Conservation (phyloP, 1,140 invertebrate genomes). For the Solenopsis fugax region DNA sequence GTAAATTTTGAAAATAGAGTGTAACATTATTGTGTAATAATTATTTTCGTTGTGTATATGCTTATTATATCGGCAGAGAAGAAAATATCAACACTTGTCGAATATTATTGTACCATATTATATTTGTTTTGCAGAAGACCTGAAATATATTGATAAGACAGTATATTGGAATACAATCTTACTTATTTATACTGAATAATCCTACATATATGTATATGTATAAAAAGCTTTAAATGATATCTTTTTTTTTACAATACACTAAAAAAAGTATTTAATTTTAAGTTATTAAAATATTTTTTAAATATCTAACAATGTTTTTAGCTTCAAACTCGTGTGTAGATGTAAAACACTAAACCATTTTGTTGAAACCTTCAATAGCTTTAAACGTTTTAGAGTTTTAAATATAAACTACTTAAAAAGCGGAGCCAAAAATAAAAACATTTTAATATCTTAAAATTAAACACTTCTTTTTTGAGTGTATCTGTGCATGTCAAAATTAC, state of each 20-base stretch:
- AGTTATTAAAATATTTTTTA: too few relatives aligned
- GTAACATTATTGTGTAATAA: constrained; percentile 71
- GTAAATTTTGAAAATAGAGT: constrained; percentile 79
- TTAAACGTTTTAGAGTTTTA: too few relatives aligned
- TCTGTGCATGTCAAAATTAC: not conserved
- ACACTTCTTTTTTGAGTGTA: too few relatives aligned
- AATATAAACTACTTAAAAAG: too few relatives aligned
- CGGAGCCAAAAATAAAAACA: too few relatives aligned
- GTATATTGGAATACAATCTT: constrained; percentile 68
- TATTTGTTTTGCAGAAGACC: constrained; percentile 83
- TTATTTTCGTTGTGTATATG: constrained; percentile 82
- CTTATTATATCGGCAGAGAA: constrained; percentile 71
- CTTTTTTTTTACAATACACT: not conserved
- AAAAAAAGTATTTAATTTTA: too few relatives aligned
- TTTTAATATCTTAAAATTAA: too few relatives aligned
- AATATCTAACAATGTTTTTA: too few relatives aligned
- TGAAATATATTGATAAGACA: constrained; percentile 82
- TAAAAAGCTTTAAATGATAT: not conserved
- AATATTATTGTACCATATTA: constrained; percentile 81
- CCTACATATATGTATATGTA: not conserved
- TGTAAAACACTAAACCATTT: too few relatives aligned
- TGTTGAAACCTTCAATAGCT: too few relatives aligned
- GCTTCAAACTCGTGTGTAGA: too few relatives aligned
- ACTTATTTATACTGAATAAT: constrained; percentile 34
- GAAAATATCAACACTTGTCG: constrained; percentile 59